These are phyloP conservation scores for Caenorhabditis doughertyi DNA, from an alignment of 2,888 invertebrate species.

Conservation along the genomic window DNA sequence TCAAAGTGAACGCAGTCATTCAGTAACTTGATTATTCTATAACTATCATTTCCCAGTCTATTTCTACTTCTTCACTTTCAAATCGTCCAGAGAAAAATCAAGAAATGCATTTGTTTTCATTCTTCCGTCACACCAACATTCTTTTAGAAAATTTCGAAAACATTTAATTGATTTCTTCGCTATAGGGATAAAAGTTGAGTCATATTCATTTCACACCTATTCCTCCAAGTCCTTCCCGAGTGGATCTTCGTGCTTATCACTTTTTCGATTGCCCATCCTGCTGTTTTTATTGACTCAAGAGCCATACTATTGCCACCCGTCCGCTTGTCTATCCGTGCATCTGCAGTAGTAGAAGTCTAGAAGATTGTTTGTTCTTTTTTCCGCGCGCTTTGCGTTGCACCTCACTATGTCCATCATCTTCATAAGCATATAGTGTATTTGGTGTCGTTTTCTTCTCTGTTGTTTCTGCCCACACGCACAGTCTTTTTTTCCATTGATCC, in stretches of 20 bases:
- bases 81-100: too few species aligned
- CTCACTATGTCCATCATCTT: slow-evolving; percentile 41
- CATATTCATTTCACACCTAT: too few species aligned
- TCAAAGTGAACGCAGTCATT: too few species aligned
- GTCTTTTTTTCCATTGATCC: slow-evolving; percentile 8
- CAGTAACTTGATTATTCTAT: too few species aligned
- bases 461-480: slow-evolving; percentile 37
- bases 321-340: slow-evolving; percentile 27
- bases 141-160: too few species aligned
- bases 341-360: slow-evolving; percentile 21
- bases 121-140: too few species aligned
- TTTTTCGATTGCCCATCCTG: slow-evolving; percentile 2
- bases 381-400: slow-evolving; percentile 53
- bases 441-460: slow-evolving; percentile 41
- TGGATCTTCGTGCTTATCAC: slow-evolving; percentile 22
- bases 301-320: slow-evolving; percentile 28
- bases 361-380: slow-evolving; percentile 51
- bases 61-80: too few species aligned
- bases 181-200: too few species aligned
- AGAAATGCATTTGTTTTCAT: too few species aligned
- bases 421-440: slow-evolving; percentile 40
- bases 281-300: slow-evolving; percentile 39
- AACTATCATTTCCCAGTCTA: too few species aligned
- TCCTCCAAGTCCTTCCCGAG: background rate
- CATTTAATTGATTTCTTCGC: too few species aligned